A percentile compares a stretch with the other conserved stretches of the same genome.
phyloP scores from a whole-genome alignment of 1,140 invertebrate genomes.

The Sitodiplosis mosellana region DNA sequence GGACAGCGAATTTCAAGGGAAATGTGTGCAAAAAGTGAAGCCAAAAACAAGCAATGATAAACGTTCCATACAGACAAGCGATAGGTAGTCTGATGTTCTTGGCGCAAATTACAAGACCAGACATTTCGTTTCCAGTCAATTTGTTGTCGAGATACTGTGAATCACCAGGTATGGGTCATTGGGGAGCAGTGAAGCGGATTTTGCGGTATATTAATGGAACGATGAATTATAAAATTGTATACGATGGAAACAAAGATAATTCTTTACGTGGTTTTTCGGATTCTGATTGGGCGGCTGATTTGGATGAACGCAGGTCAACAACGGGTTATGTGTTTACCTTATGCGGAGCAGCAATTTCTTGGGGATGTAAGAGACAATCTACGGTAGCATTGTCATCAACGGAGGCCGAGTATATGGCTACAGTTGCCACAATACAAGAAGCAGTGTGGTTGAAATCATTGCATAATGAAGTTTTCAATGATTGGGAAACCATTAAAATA shows the following conservation, averaged over 20 bases:
- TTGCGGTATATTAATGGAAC: slow-evolving; percentile 22
- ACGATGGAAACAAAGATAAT: not conserved
- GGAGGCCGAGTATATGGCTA: slow-evolving; percentile 21
- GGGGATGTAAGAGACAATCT: slow-evolving; percentile 19
- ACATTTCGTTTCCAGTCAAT: slow-evolving; percentile 22
- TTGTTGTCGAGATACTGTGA: slow-evolving; percentile 18
- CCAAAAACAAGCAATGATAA: slow-evolving; percentile 6
- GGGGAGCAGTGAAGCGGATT: slow-evolving; percentile 17
- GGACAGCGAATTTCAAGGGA: slow-evolving; percentile 11
- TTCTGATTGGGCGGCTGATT: slow-evolving; percentile 19
- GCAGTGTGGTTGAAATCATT: slow-evolving; percentile 7
- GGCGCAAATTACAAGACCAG: slow-evolving; percentile 19
- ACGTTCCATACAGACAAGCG: slow-evolving; percentile 8
- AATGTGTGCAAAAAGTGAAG: slow-evolving; percentile 8
- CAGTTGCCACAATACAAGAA: slow-evolving; percentile 10
- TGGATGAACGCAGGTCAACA: slow-evolving; percentile 14
- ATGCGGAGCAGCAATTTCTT: slow-evolving; percentile 13
- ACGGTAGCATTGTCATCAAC: slow-evolving; percentile 16
- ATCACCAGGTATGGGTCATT: slow-evolving; percentile 14
- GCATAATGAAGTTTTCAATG: not conserved
- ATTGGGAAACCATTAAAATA: too few relatives aligned
- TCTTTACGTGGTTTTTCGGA: slow-evolving; percentile 9
- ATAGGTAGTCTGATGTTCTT: slow-evolving; percentile 22
- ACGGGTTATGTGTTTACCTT: slow-evolving; percentile 17
- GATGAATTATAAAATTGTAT: slow-evolving; percentile 6